These are phyloP conservation scores for Anabacerthia variegaticeps DNA, from an alignment of 2,797 vertebrate genomes.

Conservation along the genomic window DNA sequence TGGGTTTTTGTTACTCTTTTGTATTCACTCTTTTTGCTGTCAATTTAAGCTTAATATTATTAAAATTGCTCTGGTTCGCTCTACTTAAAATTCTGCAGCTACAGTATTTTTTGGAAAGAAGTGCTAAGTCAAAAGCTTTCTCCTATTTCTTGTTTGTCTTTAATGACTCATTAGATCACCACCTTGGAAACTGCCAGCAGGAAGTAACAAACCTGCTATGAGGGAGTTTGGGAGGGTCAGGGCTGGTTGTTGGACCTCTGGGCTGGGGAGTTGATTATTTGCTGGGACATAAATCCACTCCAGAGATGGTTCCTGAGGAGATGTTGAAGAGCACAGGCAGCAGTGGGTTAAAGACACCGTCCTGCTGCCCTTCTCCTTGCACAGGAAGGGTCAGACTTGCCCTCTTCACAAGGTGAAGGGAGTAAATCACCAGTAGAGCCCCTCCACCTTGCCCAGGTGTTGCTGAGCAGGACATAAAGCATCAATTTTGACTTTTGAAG, in stretches of 20 bases:
- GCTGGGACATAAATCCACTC: fast-evolving
- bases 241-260: fast-evolving
- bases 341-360: fast-evolving
- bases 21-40: slow-evolving; percentile 1
- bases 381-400: neutral
- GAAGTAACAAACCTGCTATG: neutral
- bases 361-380: neutral
- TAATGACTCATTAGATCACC: slow-evolving; percentile 69
- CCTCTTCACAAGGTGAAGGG: fast-evolving
- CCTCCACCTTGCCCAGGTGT: fast-evolving
- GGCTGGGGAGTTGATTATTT: fast-evolving
- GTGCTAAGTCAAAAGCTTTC: slow-evolving; percentile 47
- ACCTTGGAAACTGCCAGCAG: slow-evolving; percentile 53
- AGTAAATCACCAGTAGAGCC: fast-evolving
- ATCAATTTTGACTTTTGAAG: neutral
- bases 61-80: slow-evolving; percentile 29
- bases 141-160: slow-evolving; percentile 13
- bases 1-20: slow-evolving; percentile 46
- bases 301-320: neutral
- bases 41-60: slow-evolving; percentile 9
- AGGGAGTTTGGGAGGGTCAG: neutral
- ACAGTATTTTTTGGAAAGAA: neutral
- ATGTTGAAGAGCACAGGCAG: fast-evolving
- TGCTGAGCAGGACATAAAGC: neutral
- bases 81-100: slow-evolving; percentile 26